Evolutionary conservation across 2,888 invertebrate species (phyloP).

Genomic region (Dexiosoma caninum): DNA sequence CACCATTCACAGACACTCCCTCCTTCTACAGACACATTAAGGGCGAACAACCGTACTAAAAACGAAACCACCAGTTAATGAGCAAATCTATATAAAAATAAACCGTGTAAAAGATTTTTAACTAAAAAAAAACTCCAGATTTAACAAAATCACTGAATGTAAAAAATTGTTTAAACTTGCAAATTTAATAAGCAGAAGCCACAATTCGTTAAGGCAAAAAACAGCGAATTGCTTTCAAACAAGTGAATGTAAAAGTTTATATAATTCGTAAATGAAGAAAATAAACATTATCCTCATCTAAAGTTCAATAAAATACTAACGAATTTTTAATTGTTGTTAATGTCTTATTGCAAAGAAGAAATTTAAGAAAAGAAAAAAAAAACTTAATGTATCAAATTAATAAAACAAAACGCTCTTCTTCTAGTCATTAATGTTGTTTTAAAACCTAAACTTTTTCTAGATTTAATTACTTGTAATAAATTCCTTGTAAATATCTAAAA

Average conservation of each 20-base stretch:
- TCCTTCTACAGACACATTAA: slow-evolving; percentile 57
- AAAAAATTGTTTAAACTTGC: slow-evolving; percentile 12
- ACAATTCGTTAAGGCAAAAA: neutral
- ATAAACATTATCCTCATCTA: slow-evolving; percentile 49
- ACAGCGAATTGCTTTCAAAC: slow-evolving; percentile 11
- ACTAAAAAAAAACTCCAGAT: neutral
- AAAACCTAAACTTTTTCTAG: slow-evolving; percentile 43
- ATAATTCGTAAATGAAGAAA: neutral
- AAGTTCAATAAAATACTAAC: slow-evolving; percentile 60
- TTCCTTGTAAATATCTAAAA: slow-evolving; percentile 44
- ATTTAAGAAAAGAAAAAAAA: neutral
- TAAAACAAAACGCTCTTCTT: slow-evolving; percentile 45
- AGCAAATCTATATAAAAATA: slow-evolving; percentile 39
- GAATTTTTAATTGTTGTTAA: slow-evolving; percentile 64
- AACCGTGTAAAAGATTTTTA: slow-evolving; percentile 5
- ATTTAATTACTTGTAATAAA: slow-evolving; percentile 53
- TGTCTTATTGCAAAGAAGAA: slow-evolving; percentile 46
- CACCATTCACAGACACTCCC: slow-evolving; percentile 48
- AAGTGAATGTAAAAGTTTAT: neutral
- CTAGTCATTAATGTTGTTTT: slow-evolving; percentile 62
- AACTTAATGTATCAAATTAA: neutral
- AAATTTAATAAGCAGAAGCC: neutral
- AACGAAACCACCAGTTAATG: slow-evolving; percentile 62
- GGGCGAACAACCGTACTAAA: slow-evolving; percentile 59
- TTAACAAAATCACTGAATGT: neutral